Evolutionary conservation across 2,113 vertebrate species (phyloP).

Genomic region (Seriola rivoliana): DNA sequence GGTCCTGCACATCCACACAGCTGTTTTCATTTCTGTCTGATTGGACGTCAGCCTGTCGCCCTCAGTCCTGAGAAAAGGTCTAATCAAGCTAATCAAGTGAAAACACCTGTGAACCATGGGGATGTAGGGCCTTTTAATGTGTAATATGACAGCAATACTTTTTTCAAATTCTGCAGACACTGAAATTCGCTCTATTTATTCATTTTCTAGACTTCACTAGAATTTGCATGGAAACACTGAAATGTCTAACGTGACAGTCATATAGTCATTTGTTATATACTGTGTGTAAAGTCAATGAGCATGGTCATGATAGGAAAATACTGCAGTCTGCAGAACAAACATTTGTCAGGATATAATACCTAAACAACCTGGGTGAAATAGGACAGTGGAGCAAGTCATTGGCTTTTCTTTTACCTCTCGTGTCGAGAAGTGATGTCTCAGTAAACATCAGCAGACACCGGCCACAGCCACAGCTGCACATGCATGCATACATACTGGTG

Average conservation of each 20-base stretch:
- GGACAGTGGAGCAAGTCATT: background rate
- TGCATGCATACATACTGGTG: conserved; percentile 30
- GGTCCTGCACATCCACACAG: background rate
- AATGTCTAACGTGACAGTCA: background rate
- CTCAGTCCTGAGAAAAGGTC: no score
- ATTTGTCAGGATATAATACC: background rate
- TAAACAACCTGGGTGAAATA: background rate
- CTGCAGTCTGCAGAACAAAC: conserved; percentile 7
- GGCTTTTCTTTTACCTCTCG: background rate
- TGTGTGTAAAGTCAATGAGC: background rate
- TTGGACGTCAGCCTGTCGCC: no score
- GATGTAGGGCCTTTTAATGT: background rate
- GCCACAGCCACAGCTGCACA: conserved; percentile 20
- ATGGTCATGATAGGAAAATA: background rate
- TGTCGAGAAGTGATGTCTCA: background rate
- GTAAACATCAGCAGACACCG: conserved; percentile 23
- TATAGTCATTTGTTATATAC: background rate
- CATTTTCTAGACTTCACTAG: background rate
- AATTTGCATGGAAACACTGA: background rate
- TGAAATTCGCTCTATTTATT: background rate
- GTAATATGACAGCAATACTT: background rate
- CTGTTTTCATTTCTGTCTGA: background rate
- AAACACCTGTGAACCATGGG: background rate
- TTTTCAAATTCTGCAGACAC: background rate
- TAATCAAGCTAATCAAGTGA: no score